phyloP scores from a whole-genome alignment of 2,113 vertebrate genomes.

The Charadrius vociferus region DNA sequence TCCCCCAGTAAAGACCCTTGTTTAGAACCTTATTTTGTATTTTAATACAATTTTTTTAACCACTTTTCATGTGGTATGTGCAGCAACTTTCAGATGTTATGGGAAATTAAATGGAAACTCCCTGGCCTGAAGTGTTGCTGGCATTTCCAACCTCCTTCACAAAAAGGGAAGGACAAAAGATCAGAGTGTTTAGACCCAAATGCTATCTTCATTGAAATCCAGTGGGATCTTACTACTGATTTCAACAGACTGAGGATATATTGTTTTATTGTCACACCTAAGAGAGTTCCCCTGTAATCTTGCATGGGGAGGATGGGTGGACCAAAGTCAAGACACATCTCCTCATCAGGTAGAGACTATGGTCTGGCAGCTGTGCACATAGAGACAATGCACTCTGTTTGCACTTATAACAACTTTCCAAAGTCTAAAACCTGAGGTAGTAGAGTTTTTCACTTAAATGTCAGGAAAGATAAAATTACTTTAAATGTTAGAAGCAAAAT shows the following conservation, averaged over 20 bases:
- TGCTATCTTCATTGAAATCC: not conserved
- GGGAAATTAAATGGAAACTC: not conserved
- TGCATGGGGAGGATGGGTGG: not conserved
- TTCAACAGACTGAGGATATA: not conserved
- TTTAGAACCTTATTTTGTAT: not conserved
- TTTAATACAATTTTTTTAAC: not conserved
- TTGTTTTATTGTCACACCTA: not conserved
- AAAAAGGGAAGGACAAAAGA: not conserved
- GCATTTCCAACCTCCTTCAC: not conserved
- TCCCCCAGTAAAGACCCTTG: not conserved
- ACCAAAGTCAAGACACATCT: not conserved
- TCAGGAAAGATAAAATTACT: not conserved
- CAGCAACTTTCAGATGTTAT: not conserved
- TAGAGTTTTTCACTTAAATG: not conserved
- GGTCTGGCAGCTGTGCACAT: not conserved
- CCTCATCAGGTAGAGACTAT: not conserved
- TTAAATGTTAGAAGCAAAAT: not conserved
- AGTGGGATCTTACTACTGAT: not conserved
- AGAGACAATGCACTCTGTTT: not conserved
- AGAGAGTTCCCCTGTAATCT: not conserved
- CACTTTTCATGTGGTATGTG: not conserved
- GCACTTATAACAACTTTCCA: not conserved
- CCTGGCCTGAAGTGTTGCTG: not conserved
- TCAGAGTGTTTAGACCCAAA: not conserved
- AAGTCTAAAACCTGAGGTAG: not conserved